Evolutionary conservation across 2,113 vertebrate genomes (phyloP).

Genomic region (Fulmarus glacialis): DNA sequence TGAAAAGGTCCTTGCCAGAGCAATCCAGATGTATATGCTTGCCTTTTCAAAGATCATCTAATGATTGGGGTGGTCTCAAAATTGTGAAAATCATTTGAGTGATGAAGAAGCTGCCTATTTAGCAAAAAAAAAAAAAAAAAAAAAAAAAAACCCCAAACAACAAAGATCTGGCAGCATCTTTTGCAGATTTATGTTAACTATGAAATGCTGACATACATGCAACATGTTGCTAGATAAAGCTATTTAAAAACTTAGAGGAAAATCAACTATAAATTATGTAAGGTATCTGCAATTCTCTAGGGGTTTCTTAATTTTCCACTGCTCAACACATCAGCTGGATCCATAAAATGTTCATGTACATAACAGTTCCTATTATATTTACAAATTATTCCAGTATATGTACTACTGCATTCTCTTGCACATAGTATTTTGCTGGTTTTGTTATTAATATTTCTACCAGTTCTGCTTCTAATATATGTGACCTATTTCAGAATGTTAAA

Average conservation of each 20-base stretch:
- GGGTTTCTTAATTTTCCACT: not conserved
- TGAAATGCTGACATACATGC: not conserved
- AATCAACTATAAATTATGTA: slow-evolving; percentile 2
- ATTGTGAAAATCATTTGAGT: not conserved
- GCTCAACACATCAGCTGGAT: not conserved
- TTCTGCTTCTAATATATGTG: not conserved
- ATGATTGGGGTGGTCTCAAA: not conserved
- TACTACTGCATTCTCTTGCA: not conserved
- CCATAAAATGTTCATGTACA: not conserved
- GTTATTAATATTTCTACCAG: not conserved
- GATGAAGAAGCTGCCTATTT: not conserved
- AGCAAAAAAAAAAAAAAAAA: not conserved
- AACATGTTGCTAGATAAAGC: not conserved
- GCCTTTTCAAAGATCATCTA: not conserved
- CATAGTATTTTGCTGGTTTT: not conserved
- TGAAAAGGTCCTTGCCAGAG: not conserved
- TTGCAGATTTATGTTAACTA: not conserved
- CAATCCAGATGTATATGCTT: not conserved
- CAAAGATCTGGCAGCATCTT: not conserved
- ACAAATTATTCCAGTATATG: not conserved
- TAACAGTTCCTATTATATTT: not conserved
- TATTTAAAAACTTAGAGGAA: slow-evolving; percentile 4
- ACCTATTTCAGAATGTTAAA: not conserved
- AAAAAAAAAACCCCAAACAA: not conserved
- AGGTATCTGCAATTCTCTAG: not conserved